Conservation (phyloP, 2,888 invertebrate species). For the Trachelus stipa region DNA sequence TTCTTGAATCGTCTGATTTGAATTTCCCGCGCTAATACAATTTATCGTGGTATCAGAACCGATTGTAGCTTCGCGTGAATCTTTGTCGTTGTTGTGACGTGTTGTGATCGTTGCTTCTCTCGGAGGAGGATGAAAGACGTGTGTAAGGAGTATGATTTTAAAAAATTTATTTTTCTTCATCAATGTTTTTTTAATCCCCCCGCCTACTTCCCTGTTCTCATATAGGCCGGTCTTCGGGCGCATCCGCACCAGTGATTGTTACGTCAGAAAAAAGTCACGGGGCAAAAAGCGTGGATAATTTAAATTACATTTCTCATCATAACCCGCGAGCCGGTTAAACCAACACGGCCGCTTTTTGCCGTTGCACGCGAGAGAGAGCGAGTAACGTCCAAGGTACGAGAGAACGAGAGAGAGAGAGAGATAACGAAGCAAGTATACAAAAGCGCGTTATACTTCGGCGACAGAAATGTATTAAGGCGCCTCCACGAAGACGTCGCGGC, state of each 20-base stretch:
- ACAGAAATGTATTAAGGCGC: not conserved
- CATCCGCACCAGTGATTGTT: conserved; percentile 42
- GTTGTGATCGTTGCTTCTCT: too few relatives aligned
- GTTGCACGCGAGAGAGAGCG: conserved; percentile 2
- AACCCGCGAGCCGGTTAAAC: conserved; percentile 54
- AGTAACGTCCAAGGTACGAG: too few relatives aligned
- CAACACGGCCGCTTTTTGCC: conserved; percentile 44
- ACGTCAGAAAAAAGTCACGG: conserved; percentile 43
- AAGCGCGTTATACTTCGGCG: not conserved
- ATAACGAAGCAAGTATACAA: not conserved
- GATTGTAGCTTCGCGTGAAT: too few relatives aligned
- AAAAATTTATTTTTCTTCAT: not conserved
- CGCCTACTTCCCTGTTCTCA: not conserved
- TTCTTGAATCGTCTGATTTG: conserved; percentile 35
- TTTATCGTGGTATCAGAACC: too few relatives aligned
- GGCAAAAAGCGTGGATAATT: conserved; percentile 61
- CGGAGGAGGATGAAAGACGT: too few relatives aligned
- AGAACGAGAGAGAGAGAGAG: too few relatives aligned
- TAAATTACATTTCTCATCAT: conserved; percentile 62
- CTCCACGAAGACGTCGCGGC: too few relatives aligned
- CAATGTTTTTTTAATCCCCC: not conserved
- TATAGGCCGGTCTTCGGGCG: conserved; percentile 14
- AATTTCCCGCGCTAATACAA: conserved; percentile 29
- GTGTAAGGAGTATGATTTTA: not conserved
- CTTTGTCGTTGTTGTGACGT: too few relatives aligned